A percentile compares a stretch with the other conserved stretches of the same genome.
phyloP scores from a whole-genome alignment of 2,797 vertebrate species.

The Phoxinus dragarum region DNA sequence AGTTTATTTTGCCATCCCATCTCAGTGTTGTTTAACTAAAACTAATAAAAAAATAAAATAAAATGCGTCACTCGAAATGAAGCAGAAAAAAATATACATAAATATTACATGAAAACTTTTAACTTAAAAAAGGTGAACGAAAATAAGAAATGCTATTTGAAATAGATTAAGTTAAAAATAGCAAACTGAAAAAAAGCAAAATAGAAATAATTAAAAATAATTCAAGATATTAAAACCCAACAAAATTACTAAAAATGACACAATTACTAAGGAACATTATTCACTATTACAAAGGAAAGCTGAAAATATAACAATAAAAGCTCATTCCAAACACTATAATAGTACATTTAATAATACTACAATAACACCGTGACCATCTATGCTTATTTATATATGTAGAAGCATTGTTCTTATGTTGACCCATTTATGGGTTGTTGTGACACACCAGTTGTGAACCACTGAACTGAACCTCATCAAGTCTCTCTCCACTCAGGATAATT shows the following conservation, averaged over 20 bases:
- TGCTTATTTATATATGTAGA: not conserved
- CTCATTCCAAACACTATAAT: too few relatives aligned
- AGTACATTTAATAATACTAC: too few relatives aligned
- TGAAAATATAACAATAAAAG: too few relatives aligned
- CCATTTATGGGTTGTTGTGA: not conserved
- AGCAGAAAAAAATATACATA: not conserved
- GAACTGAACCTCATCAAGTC: slow-evolving; percentile 9
- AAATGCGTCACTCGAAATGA: not conserved
- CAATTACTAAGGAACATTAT: too few relatives aligned
- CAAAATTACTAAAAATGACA: too few relatives aligned
- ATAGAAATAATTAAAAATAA: too few relatives aligned
- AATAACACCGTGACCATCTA: not conserved
- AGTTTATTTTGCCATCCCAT: not conserved
- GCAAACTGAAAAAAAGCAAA: too few relatives aligned
- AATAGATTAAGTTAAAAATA: too few relatives aligned
- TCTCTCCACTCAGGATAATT: not conserved
- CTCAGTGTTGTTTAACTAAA: not conserved
- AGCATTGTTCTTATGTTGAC: not conserved
- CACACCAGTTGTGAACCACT: not conserved
- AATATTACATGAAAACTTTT: not conserved
- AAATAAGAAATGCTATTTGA: too few relatives aligned
- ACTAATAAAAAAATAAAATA: not conserved
- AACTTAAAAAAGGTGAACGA: too few relatives aligned
- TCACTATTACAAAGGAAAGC: too few relatives aligned
- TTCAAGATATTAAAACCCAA: too few relatives aligned